Base-by-base conservation (phyloP, 2,797 vertebrate genomes). In the Typhlichthys subterraneus region DNA sequence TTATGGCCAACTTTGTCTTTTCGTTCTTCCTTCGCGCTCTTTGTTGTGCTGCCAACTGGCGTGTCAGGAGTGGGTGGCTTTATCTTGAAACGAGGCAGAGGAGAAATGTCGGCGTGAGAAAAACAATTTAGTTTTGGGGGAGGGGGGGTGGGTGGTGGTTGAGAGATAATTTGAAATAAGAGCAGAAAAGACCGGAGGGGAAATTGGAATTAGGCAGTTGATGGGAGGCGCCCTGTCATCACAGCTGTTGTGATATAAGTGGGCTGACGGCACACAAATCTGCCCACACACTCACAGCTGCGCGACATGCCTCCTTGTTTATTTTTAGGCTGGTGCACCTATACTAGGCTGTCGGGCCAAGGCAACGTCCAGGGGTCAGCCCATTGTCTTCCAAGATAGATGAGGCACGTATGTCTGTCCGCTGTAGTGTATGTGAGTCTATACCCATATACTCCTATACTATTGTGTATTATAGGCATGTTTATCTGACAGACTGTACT, bases 181-280 rank as follows among this genome's bases (percentile, higher is more conserved):
- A 72, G 57, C 59, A 55, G 23, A 29, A 74, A 50, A 3, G 9
- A 63, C 66, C 47, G 61, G 48, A 55, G 19, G 45, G 23, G 60
- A 61, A 66, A 65, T 53, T 61, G 72, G 62, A 64, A 73, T 73
- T 69, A 72, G 60, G 61, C 70, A 61, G 72, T 77, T 62, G 19
- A 70, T 58, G 75, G 70, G 62, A 62, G 63, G 73, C 57, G 67
- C 64, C 85, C 70, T 87, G 90, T 92, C 92, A 88, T 91, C 88
- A 95, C 94, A 95, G 94, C 95, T 97, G 94, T 93, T 92, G 89
- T 69, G 91, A 91, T 95, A 92, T 90, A 90, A 83, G 77, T 49
- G 60, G 89, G 84, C 91, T 90, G 92, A 89, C 87, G 91, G 85
- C 91, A 88, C 79, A 88, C 5, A 77, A 83, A 92, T 90, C 91